Percentiles rank a stretch among this genome's conserved stretches.
These are phyloP conservation scores for Mallotus villosus DNA, from an alignment of 2,797 vertebrate species.

Conservation along the genomic window DNA sequence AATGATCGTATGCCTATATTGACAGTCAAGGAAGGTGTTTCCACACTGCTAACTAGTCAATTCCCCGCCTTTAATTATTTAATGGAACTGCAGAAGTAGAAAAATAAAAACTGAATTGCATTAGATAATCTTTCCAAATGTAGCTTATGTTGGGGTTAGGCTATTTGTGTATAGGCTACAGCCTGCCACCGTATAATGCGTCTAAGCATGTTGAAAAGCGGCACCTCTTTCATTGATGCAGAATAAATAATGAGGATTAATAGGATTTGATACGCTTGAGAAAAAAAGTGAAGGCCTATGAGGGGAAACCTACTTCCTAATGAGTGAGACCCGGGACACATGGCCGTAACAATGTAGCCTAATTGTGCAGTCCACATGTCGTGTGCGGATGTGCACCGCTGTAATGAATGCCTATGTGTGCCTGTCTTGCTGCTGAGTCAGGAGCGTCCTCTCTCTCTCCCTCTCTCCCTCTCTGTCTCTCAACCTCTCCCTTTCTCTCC, in stretches of 20 bases:
- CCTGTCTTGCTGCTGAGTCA: conserved; percentile 71
- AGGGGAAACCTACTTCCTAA: not conserved
- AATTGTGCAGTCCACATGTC: too few species aligned
- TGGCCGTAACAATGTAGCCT: too few species aligned
- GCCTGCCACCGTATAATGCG: not conserved
- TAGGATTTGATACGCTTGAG: not conserved
- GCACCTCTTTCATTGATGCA: not conserved
- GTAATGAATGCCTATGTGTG: conserved; percentile 19
- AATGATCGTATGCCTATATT: not conserved
- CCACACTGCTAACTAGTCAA: not conserved
- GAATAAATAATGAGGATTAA: not conserved
- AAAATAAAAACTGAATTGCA: not conserved
- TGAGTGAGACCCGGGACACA: not conserved
- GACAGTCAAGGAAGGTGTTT: not conserved
- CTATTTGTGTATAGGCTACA: conserved; percentile 4
- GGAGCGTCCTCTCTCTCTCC: conserved; percentile 43
- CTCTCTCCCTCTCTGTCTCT: not conserved
- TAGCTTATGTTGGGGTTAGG: not conserved
- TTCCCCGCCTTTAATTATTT: too few species aligned
- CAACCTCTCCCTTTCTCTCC: not conserved
- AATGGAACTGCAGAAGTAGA: not conserved
- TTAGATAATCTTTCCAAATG: not conserved
- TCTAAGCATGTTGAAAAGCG: not conserved
- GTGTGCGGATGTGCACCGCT: conserved; percentile 40
- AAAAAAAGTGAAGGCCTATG: not conserved